phyloP scores from a whole-genome alignment of 2,888 invertebrate species.

The Tipula confusa region DNA sequence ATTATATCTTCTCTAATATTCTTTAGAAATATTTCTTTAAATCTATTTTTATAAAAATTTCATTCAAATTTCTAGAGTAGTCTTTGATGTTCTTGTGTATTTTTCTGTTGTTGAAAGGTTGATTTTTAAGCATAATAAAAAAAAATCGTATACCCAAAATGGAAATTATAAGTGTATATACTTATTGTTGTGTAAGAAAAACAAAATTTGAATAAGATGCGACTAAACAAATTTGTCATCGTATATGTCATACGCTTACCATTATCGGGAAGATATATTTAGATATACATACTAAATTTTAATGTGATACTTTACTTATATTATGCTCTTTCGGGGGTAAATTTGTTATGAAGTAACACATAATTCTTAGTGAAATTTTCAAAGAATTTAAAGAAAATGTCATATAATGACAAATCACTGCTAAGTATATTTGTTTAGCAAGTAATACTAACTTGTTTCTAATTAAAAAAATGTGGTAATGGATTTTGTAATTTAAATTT shows the following conservation, averaged over 20 bases:
- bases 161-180: neutral
- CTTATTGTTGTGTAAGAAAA: neutral
- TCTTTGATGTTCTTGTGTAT: neutral
- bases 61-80: neutral
- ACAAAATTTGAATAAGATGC: neutral
- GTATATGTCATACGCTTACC: neutral
- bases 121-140: neutral
- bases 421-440: too few relatives aligned
- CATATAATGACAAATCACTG: neutral
- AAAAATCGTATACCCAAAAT: neutral
- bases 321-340: neutral
- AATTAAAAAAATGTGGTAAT: too few relatives aligned
- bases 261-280: neutral
- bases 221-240: neutral
- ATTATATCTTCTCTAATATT: neutral
- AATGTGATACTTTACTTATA: neutral
- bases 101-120: slow-evolving; percentile 16
- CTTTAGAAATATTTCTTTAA: neutral
- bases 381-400: neutral
- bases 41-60: slow-evolving; percentile 15
- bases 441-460: too few relatives aligned
- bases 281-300: neutral
- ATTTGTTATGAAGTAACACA: neutral
- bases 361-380: neutral
- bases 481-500: too few relatives aligned